Percentiles rank a stretch among this genome's conserved stretches.
These are phyloP conservation scores for Bicyclus anynana DNA, from an alignment of 1,140 invertebrate genomes.

Conservation along the genomic window DNA sequence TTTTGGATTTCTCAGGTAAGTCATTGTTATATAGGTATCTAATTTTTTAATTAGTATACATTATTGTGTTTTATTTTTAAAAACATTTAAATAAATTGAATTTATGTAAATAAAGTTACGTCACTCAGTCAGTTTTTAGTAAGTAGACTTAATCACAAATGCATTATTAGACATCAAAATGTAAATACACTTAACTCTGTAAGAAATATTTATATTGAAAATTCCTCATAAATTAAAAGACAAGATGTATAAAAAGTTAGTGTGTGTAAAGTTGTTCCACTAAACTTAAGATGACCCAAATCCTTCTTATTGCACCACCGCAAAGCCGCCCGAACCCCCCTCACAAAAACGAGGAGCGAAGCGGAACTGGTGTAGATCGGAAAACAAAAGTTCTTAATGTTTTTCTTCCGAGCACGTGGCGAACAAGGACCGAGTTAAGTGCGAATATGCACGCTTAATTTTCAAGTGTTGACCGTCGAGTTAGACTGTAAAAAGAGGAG, in stretches of 20 bases:
- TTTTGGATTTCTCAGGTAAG: too few relatives aligned
- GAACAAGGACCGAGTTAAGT: slow-evolving; percentile 59
- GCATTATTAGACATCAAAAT: too few relatives aligned
- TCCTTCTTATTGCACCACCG: neutral
- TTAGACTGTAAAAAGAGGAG: slow-evolving; percentile 56
- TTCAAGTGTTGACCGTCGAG: slow-evolving; percentile 62
- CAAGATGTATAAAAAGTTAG: neutral
- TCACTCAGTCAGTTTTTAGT: too few relatives aligned
- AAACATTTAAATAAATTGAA: too few relatives aligned
- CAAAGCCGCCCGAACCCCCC: neutral
- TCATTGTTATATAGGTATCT: too few relatives aligned
- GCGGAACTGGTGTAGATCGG: slow-evolving; percentile 3
- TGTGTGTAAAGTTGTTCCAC: neutral
- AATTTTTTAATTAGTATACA: too few relatives aligned
- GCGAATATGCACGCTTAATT: slow-evolving; percentile 65
- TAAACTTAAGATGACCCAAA: neutral
- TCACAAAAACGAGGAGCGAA: slow-evolving; percentile 5
- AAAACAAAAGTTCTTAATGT: slow-evolving; percentile 18
- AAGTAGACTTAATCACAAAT: too few relatives aligned
- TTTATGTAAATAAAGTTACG: too few relatives aligned
- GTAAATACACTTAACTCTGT: too few relatives aligned
- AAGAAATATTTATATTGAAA: neutral
- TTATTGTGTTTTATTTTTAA: too few relatives aligned
- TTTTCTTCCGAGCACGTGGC: slow-evolving; percentile 32
- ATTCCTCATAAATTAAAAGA: too few relatives aligned